Evolutionary conservation across 2,113 vertebrate genomes (phyloP), one percentile per base, ranked within the genome.

Genomic region (Perca flavescens): DNA sequence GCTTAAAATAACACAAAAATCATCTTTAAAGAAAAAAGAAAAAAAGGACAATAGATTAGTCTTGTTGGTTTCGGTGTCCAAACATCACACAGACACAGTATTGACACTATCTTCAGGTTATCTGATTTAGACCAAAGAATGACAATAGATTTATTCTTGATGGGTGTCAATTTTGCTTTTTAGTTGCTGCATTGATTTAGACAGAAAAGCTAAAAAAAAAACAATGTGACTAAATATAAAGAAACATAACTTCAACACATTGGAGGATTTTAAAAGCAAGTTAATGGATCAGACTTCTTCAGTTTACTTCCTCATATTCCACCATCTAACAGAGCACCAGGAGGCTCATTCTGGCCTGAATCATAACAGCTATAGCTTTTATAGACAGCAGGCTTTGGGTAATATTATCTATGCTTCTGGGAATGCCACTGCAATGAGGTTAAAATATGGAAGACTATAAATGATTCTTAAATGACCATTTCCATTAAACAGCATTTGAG

Each of bases 401-500:
- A 67, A 63, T 74, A 79, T 86, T 70, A 80, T 77, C 54, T 28
- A 57, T 83, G 67, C 78, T 75, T 67, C 56, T 81, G 67, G 62
- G 40, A 80, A 80, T 46, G 34, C 54, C 58, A 22, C 22, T 28
- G 65, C 52, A 67, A 79, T 25, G 50, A 86, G 53, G 64, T 72
- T 74, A 61, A 86, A 88, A 88, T 83, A 85, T 63, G 66, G 52
- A 43, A 78, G 57, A 47, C 60, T 28, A 84, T 80, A 87, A 87
- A 82, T 36, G 69, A 54, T 50, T 50, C 61, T 67, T 60, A 79
- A 85, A 87, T 83, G 53, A 86, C 70, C 21, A 75, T 53, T 77
- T 67, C 31, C 67, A 68, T 53, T 78, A 62, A 70, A 83, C 56
- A 49, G 16, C 73, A 75, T 67, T 50, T 5, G 17, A 74, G 61